Percentiles rank a stretch among this genome's conserved stretches.
These are phyloP conservation scores for Agelastica alni DNA, from an alignment of 2,888 invertebrate species.

Conservation along the genomic window DNA sequence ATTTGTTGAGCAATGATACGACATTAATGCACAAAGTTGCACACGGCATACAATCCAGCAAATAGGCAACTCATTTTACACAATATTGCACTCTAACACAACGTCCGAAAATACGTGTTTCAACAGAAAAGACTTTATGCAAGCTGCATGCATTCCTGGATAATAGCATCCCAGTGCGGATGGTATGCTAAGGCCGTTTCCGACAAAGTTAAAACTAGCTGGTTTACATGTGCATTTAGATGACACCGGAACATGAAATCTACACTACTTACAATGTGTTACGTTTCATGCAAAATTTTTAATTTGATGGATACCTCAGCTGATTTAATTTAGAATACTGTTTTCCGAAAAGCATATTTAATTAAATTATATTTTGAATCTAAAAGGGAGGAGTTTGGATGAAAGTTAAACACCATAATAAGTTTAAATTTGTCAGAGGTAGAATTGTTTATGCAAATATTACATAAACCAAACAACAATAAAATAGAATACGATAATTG, in stretches of 20 bases:
- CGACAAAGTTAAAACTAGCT: slow-evolving; percentile 13
- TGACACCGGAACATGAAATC: slow-evolving; percentile 8
- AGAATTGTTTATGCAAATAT: too few species aligned
- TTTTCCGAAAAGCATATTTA: too few species aligned
- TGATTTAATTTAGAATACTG: too few species aligned
- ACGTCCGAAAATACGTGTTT: slow-evolving; percentile 20
- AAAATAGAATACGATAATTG: too few species aligned
- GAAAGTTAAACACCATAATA: too few species aligned
- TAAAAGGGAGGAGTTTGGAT: too few species aligned
- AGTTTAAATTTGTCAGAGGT: too few species aligned
- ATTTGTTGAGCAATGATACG: slow-evolving; percentile 40
- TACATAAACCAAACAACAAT: too few species aligned
- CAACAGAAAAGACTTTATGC: slow-evolving; percentile 15
- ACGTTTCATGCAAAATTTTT: not conserved
- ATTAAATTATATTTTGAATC: too few species aligned
- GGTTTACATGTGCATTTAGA: slow-evolving; percentile 4
- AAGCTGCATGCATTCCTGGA: slow-evolving; percentile 14
- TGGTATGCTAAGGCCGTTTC: slow-evolving; percentile 12
- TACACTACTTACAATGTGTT: not conserved
- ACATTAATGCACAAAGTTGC: slow-evolving; percentile 36
- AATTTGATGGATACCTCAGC: not conserved
- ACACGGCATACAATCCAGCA: slow-evolving; percentile 12
- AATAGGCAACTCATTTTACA: slow-evolving; percentile 21
- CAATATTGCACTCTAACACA: slow-evolving; percentile 27
- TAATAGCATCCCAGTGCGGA: slow-evolving; percentile 21